Base-by-base conservation (phyloP, 2,888 invertebrate genomes). In the Ormyrus nitidulus region DNA sequence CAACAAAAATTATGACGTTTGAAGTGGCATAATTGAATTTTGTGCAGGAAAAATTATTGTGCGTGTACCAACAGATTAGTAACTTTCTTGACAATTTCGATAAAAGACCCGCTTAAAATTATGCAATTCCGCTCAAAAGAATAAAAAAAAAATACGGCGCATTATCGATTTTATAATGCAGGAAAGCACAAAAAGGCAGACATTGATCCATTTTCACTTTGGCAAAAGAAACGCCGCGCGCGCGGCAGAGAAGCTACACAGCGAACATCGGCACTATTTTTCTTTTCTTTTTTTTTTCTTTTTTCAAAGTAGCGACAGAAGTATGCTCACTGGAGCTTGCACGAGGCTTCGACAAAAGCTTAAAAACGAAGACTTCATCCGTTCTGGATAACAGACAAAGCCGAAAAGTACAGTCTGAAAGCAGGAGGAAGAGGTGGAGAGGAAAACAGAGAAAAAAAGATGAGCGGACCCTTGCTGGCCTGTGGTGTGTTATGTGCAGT, bases 311-410 rank as follows among this genome's bases (percentile, higher is more conserved):
- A 46, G 46, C 66, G 53, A 54, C 66, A 68, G 44, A 68, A 68
- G 54, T 68, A 54, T 68, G 66, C 7, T 69, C 68, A 56, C 7
- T 56, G 54, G 44, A 46, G 68, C 68, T 56, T 69, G 56, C 68
- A 46, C 44, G 46, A 46, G 68, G 56, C 68, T 69, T 69, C 56
- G 68, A 69, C 68, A 69, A 69, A 69, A 56, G 56, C 68, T 69
- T 69, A 69, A 69, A 69, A 69, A 69, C 68, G 68, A 69, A 69
- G 68, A 69, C 68, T 69, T 56, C 68, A 69, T 69, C 68, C 56
- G 68, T 69, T 69, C 68, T 69, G 68, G 54, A 69, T 69, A 69
- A 69, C 68, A 11, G 68, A 68, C 68, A 69, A 69, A 69, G 68
- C 68, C 68, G 46, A 46, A 56, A 68, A 68, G 54, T 54, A 34